Conservation (phyloP, 92 coral and sea anemone species). For the Zoanthus sansibaricus region DNA sequence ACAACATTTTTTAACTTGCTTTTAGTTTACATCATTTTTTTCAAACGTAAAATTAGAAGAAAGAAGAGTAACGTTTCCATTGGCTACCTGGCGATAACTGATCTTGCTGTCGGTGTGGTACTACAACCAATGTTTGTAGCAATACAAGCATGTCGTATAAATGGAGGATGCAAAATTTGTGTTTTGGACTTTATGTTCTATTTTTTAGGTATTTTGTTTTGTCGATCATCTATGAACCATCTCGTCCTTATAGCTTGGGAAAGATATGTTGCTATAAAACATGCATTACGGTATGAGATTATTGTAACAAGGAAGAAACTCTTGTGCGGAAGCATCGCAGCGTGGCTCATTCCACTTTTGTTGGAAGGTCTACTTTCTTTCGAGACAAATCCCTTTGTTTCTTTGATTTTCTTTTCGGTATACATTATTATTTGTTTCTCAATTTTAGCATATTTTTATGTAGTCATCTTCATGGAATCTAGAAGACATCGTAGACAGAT, state of each 20-base stretch:
- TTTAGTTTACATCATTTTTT: too few relatives aligned
- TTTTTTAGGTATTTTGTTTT: too few relatives aligned
- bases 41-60: background rate
- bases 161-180: too few relatives aligned
- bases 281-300: background rate
- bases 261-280: too few relatives aligned
- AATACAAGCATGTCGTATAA: too few relatives aligned
- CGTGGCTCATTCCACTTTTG: background rate
- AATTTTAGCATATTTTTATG: background rate
- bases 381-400: too few relatives aligned
- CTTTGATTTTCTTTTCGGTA: background rate
- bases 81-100: too few relatives aligned
- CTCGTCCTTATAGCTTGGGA: too few relatives aligned
- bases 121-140: too few relatives aligned
- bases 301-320: slow-evolving; percentile 6
- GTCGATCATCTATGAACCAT: too few relatives aligned
- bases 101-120: too few relatives aligned
- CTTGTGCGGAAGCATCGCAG: background rate
- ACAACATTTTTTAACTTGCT: too few relatives aligned
- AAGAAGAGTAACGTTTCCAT: background rate
- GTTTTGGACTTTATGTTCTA: slow-evolving; percentile 1
- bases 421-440: background rate
- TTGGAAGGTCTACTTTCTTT: background rate
- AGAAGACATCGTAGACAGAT: background rate
- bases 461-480: background rate